phyloP scores from a whole-genome alignment of 2,113 vertebrate genomes.

The Rhizomys pruinosus region DNA sequence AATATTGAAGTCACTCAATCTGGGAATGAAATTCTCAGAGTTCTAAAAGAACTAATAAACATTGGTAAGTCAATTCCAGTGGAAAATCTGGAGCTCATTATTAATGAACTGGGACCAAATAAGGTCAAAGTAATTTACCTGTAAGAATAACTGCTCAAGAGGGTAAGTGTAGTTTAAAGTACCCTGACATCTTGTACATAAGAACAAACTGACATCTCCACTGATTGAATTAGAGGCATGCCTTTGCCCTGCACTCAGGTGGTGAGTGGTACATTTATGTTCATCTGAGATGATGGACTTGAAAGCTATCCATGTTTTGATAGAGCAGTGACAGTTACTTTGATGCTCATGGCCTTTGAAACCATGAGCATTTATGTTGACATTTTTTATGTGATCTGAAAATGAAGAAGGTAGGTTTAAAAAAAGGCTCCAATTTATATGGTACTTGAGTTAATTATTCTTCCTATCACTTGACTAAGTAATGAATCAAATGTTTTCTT shows the following conservation, averaged over 20 bases:
- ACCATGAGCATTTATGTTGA: not conserved
- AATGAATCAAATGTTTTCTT: slow-evolving; percentile 65
- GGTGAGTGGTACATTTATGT: not conserved
- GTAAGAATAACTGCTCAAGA: not conserved
- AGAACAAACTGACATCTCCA: not conserved
- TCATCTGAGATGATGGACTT: not conserved
- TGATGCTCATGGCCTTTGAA: not conserved
- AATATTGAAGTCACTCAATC: not conserved
- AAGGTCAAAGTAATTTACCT: not conserved
- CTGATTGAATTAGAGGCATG: not conserved
- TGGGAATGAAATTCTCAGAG: not conserved
- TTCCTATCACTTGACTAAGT: slow-evolving; percentile 48
- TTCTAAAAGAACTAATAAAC: not conserved
- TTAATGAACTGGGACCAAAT: not conserved
- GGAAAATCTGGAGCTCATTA: slow-evolving; percentile 11
- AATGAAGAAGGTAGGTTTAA: slow-evolving; percentile 48
- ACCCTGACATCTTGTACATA: not conserved
- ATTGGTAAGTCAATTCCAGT: not conserved
- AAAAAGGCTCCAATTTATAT: slow-evolving; percentile 56
- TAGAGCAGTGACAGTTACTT: slow-evolving; percentile 8
- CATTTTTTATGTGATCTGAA: slow-evolving; percentile 8
- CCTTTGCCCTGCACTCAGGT: not conserved
- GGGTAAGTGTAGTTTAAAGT: not conserved
- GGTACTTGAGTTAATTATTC: slow-evolving; percentile 62
- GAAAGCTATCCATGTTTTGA: not conserved